Evolutionary conservation across 1,140 invertebrate genomes (phyloP).

Genomic region (Riptortus pedestris): DNA sequence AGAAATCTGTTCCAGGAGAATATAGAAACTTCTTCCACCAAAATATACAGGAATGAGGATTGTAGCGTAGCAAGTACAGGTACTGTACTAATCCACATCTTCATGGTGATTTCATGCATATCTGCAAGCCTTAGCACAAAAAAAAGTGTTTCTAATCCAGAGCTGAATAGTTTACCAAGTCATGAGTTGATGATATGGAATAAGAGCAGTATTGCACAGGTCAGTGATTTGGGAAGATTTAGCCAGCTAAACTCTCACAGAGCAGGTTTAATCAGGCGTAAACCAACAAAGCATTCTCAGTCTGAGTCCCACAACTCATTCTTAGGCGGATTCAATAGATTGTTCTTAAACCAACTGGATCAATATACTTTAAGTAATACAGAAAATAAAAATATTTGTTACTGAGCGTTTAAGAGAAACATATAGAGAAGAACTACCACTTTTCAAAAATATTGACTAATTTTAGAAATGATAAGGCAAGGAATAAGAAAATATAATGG

Average conservation of each 20-base stretch:
- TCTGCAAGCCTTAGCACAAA: slow-evolving; percentile 5
- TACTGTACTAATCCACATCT: slow-evolving; percentile 7
- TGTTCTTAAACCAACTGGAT: no score
- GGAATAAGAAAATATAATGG: no score
- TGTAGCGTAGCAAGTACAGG: slow-evolving; percentile 4
- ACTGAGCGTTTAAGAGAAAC: no score
- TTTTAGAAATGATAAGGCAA: no score
- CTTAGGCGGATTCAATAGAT: no score
- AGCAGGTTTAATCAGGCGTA: not conserved
- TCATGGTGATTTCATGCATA: slow-evolving; percentile 24
- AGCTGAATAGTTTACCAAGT: slow-evolving; percentile 22
- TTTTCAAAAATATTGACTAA: no score
- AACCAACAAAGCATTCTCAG: not conserved
- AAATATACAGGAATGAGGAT: not conserved
- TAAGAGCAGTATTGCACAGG: slow-evolving; percentile 21
- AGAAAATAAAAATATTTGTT: no score
- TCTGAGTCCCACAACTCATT: not conserved
- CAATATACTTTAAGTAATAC: no score
- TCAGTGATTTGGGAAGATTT: slow-evolving; percentile 28
- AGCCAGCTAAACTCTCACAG: slow-evolving; percentile 20
- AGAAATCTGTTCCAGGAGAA: not conserved
- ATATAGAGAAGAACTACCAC: no score
- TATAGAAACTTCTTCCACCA: not conserved
- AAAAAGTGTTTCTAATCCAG: slow-evolving; percentile 21
- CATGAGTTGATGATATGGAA: slow-evolving; percentile 20